These are phyloP conservation scores for Neostethus bicornis DNA, from an alignment of 2,797 vertebrate genomes.

Conservation along the genomic window DNA sequence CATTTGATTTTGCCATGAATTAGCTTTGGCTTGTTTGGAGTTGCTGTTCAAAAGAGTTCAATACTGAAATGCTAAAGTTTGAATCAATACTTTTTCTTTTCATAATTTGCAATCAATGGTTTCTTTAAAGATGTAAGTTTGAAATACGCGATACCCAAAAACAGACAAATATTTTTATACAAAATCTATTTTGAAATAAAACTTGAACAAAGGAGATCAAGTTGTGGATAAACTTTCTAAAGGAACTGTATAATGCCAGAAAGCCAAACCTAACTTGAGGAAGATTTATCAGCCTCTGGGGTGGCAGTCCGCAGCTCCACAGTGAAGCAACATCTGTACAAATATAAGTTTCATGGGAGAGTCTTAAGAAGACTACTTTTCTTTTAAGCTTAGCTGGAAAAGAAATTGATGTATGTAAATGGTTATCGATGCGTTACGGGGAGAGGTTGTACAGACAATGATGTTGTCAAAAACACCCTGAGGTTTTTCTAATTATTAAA, in stretches of 20 bases:
- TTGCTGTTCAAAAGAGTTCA: background rate
- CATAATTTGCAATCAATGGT: background rate
- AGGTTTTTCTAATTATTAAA: too few relatives aligned
- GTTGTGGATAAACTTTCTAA: background rate
- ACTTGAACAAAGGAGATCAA: background rate
- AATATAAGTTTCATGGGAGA: slow-evolving; percentile 6
- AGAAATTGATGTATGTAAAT: background rate
- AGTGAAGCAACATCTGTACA: slow-evolving; percentile 7
- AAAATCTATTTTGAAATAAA: background rate
- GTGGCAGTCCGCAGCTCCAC: background rate
- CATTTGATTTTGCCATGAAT: background rate
- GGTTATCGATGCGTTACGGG: background rate
- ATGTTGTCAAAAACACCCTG: too few relatives aligned
- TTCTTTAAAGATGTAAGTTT: background rate
- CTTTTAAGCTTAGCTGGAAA: background rate
- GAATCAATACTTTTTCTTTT: background rate
- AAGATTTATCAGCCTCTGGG: background rate
- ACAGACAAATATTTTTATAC: too few relatives aligned
- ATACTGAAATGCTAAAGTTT: background rate
- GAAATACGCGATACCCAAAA: background rate
- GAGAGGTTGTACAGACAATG: background rate
- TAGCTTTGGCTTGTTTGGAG: background rate
- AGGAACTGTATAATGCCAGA: background rate
- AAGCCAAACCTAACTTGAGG: background rate
- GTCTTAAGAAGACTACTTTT: background rate